Conservation (phyloP, 2,797 vertebrate genomes). For the Thaleichthys pacificus region DNA sequence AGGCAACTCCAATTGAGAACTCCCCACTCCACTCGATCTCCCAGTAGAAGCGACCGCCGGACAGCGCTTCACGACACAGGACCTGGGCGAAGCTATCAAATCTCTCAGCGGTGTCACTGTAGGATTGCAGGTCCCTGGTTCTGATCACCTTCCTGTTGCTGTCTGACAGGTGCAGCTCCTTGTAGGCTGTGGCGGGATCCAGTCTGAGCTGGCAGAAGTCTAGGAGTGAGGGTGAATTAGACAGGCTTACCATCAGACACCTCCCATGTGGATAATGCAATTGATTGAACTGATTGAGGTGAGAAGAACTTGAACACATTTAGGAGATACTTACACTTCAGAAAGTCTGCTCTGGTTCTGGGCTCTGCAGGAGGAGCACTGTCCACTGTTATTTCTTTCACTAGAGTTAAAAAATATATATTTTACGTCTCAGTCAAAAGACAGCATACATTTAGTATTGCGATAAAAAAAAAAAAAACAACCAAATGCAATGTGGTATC, state of each 20-base stretch:
- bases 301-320: neutral
- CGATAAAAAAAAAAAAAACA: neutral
- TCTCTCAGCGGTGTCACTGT: slow-evolving; percentile 69
- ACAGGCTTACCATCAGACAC: neutral
- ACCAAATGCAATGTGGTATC: neutral
- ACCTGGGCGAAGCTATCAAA: slow-evolving; percentile 83
- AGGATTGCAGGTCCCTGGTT: slow-evolving; percentile 77
- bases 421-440: slow-evolving; percentile 17
- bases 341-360: slow-evolving; percentile 72
- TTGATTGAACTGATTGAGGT: slow-evolving; percentile 3
- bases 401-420: slow-evolving; percentile 55
- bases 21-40: slow-evolving; percentile 83
- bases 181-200: slow-evolving; percentile 75
- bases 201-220: slow-evolving; percentile 79
- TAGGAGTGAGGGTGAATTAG: slow-evolving; percentile 27
- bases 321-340: slow-evolving; percentile 72
- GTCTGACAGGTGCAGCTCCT: slow-evolving; percentile 79
- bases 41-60: slow-evolving; percentile 80
- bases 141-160: slow-evolving; percentile 75
- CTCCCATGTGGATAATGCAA: neutral
- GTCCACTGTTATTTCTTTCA: slow-evolving; percentile 74
- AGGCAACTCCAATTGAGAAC: slow-evolving; percentile 80
- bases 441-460: neutral
- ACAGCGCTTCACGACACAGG: slow-evolving; percentile 76
- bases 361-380: slow-evolving; percentile 69